These are phyloP conservation scores for Oostethus manadensis DNA, from an alignment of 2,113 vertebrate species.

Conservation along the genomic window DNA sequence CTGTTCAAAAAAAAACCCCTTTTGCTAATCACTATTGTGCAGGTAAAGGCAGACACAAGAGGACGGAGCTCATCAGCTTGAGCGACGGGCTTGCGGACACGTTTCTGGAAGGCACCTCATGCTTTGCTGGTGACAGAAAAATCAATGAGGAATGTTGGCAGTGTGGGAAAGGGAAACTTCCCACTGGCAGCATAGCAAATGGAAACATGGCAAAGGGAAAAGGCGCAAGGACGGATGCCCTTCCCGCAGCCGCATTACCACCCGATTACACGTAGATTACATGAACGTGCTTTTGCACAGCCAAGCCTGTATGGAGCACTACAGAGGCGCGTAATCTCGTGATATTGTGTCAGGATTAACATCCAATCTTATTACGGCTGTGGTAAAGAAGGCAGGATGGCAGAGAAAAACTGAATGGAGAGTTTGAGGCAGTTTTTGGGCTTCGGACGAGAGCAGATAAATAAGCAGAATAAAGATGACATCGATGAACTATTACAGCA, in stretches of 20 bases:
- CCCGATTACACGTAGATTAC: conserved; percentile 67
- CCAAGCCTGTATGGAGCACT: conserved; percentile 39
- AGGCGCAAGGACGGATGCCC: too few relatives aligned
- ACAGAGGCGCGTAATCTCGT: conserved; percentile 57
- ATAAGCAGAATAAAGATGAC: conserved; percentile 23
- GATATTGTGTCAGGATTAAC: conserved; percentile 70
- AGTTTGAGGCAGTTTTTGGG: conserved; percentile 8
- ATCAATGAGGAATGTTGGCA: conserved; percentile 9
- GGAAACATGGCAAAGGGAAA: conserved; percentile 10
- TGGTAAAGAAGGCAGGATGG: conserved; percentile 21
- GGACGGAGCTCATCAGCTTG: conserved; percentile 48
- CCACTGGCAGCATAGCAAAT: neutral
- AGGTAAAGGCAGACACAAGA: conserved; percentile 33
- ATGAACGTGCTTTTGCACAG: conserved; percentile 44
- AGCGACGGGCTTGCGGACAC: conserved; percentile 14
- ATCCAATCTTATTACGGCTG: conserved; percentile 64
- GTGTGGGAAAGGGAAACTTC: conserved; percentile 6
- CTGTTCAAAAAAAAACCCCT: conserved; percentile 8
- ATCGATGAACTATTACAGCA: conserved; percentile 53
- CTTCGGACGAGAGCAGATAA: neutral
- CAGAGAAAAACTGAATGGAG: conserved; percentile 2
- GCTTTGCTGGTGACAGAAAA: conserved; percentile 12
- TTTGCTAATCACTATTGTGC: conserved; percentile 26
- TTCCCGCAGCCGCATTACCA: conserved; percentile 43
- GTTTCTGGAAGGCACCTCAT: conserved; percentile 9